Evolutionary conservation across 2,113 vertebrate species (phyloP), one percentile per base, ranked within the genome.

Genomic region (Recurvirostra avosetta): DNA sequence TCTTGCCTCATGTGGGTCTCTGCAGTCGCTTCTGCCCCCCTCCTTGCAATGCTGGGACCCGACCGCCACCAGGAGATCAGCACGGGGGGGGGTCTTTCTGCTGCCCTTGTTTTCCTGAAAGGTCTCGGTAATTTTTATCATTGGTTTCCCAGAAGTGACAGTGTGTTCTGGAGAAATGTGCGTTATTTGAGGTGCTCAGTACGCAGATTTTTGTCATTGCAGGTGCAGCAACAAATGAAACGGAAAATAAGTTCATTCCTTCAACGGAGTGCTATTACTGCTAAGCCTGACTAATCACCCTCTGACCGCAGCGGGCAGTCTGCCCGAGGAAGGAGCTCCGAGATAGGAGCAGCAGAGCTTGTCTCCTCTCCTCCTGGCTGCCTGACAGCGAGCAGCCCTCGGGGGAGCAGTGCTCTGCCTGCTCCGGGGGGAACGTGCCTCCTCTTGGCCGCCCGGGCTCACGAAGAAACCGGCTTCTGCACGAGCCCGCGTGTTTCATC

Each of bases 361-460:
- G 3, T 43, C 18, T 25, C 74, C 36, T 73, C 41, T 84, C 41
- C 45, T 72, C 20, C 66, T 45, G 3, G 1, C 53, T 56, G 40
- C 66, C 29, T 8, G 47, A 56, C 41, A 62, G 10, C 1, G 0
- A 50, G 68, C 36, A 72, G 36, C 40, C 32, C 72, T 13, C 0
- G 0, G 10, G 36, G 36, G 13, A 67, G 15, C 41, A 0, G 0
- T 3, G 22, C 41, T 62, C 38, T 88, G 77, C 26, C 56, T 0
- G 1, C 62, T 62, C 32, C 3, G 15, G 15, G 18, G 27, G 15
- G 11, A 52, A 9, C 4, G 1, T 22, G 40, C 49, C 19, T 43
- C 41, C 15, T 83, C 43, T 32, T 41, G 76, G 49, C 43, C 9
- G 1, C 29, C 59, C 50, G 7, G 6, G 4, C n/a, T 76, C 2